Conservation (phyloP, 2,888 invertebrate genomes). For the Orthosia gothica region DNA sequence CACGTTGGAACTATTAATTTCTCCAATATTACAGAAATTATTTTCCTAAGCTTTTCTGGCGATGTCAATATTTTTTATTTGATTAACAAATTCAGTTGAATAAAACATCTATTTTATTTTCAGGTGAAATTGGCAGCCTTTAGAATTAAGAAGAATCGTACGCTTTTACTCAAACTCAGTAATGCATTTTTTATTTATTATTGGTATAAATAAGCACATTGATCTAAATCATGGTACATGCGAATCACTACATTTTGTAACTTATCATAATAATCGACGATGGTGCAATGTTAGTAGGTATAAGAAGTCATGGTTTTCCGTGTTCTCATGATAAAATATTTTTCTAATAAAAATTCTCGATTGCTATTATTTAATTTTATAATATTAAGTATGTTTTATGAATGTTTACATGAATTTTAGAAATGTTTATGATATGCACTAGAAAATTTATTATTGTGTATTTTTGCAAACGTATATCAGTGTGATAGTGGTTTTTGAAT, state of each 20-base stretch:
- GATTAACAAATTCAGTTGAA: neutral
- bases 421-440: constrained; percentile 64
- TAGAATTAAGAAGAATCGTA: constrained; percentile 48
- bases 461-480: constrained; percentile 26
- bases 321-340: constrained; percentile 41
- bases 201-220: constrained; percentile 41
- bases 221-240: constrained; percentile 3
- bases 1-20: constrained; percentile 1
- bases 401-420: constrained; percentile 70
- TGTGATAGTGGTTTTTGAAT: constrained; percentile 13
- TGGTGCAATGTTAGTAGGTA: constrained; percentile 37
- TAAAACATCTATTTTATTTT: constrained; percentile 34
- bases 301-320: constrained; percentile 47
- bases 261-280: constrained; percentile 22
- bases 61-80: neutral
- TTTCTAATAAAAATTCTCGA: constrained; percentile 53
- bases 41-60: neutral
- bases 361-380: constrained; percentile 23
- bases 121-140: constrained; percentile 50
- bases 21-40: neutral
- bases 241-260: constrained; percentile 30
- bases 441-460: constrained; percentile 39
- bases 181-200: constrained; percentile 56
- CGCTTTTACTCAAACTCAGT: constrained; percentile 53
- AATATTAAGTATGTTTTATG: constrained; percentile 47